Percentiles rank a stretch among this genome's conserved stretches.
Conservation (phyloP, 2,113 vertebrate species). For the Thalassarche chlororhynchos region DNA sequence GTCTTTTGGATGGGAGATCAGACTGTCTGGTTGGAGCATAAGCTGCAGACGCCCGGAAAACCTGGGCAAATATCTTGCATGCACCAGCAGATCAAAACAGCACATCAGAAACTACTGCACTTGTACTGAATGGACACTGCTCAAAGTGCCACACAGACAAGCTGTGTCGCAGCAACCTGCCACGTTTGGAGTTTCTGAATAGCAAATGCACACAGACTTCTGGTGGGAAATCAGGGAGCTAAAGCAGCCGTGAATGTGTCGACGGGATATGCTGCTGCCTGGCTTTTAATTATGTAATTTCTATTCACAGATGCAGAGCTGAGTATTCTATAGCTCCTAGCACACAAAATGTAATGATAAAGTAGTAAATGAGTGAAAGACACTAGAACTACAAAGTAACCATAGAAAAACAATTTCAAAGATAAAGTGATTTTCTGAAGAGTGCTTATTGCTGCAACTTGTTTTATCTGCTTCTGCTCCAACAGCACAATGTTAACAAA, state of each 20-base stretch:
- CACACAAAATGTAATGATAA: neutral
- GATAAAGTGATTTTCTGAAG: neutral
- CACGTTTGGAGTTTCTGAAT: neutral
- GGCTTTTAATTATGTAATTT: neutral
- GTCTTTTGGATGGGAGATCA: neutral
- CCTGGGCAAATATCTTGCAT: neutral
- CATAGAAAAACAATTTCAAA: neutral
- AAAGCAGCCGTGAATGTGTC: neutral
- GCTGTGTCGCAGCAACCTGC: neutral
- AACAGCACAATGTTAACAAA: neutral
- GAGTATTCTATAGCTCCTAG: neutral
- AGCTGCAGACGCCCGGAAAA: neutral
- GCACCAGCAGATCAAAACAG: neutral
- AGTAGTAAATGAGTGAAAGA: neutral
- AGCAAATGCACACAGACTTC: neutral
- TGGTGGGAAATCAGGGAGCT: neutral
- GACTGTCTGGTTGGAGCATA: neutral
- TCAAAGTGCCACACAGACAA: neutral
- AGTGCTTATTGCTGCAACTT: neutral
- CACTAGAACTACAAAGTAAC: neutral
- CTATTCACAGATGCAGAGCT: neutral
- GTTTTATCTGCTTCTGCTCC: neutral
- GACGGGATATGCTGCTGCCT: neutral
- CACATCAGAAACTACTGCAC: neutral
- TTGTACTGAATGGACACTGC: neutral